These are phyloP conservation scores for Phylloscopus trochiloides DNA, from an alignment of 2,113 vertebrate species.

Conservation along the genomic window DNA sequence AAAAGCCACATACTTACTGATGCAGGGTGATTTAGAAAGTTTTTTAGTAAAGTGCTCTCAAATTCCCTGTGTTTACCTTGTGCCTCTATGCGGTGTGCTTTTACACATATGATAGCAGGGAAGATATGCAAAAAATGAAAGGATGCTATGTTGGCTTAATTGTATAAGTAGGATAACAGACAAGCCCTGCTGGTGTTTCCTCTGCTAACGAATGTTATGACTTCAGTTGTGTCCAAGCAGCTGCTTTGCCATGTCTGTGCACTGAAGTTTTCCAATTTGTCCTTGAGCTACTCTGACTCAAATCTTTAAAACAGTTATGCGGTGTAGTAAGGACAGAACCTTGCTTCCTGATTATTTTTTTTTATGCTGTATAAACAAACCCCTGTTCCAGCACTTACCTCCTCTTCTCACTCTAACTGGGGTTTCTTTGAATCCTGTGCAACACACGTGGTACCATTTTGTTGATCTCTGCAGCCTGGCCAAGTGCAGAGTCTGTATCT, in stretches of 20 bases:
- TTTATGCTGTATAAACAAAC: neutral
- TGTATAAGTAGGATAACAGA: neutral
- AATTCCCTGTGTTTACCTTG: neutral
- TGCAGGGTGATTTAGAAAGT: neutral
- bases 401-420: neutral
- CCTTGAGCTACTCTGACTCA: neutral
- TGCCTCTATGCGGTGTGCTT: fast-evolving
- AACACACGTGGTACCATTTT: fast-evolving
- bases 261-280: neutral
- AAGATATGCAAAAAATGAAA: fast-evolving
- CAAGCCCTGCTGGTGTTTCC: fast-evolving
- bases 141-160: fast-evolving
- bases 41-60: neutral
- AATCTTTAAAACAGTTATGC: neutral
- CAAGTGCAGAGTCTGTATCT: neutral
- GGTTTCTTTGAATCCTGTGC: neutral
- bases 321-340: neutral
- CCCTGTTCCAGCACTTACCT: neutral
- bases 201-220: fast-evolving
- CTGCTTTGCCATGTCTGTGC: neutral
- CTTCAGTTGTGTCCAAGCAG: neutral
- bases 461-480: neutral
- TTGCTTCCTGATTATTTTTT: neutral
- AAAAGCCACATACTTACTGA: fast-evolving
- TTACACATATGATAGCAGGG: neutral